Conservation (phyloP, 2,797 vertebrate species). For the Chelmon rostratus region DNA sequence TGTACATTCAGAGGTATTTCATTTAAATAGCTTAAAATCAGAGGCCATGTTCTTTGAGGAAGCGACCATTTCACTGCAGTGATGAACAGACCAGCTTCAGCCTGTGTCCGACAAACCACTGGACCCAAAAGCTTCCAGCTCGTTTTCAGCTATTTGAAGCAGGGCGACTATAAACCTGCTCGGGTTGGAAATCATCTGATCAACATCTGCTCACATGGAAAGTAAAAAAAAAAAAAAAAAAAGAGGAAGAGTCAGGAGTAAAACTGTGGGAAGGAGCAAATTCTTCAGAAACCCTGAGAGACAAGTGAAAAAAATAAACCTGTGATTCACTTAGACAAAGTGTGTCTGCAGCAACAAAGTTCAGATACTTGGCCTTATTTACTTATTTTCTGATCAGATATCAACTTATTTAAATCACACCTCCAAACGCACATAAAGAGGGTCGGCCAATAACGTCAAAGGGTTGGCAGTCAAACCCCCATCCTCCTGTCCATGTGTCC, state of each 20-base stretch:
- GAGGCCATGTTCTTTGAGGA: constrained; percentile 30
- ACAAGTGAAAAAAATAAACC: neutral
- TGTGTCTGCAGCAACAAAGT: too few relatives aligned
- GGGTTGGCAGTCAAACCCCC: neutral
- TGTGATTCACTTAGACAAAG: neutral
- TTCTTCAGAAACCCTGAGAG: constrained; percentile 26
- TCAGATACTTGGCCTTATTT: too few relatives aligned
- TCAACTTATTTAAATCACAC: neutral
- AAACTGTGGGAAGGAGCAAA: neutral
- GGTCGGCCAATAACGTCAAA: too few relatives aligned
- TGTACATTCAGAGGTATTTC: constrained; percentile 70
- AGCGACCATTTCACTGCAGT: neutral
- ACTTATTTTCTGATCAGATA: neutral
- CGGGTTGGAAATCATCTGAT: too few relatives aligned
- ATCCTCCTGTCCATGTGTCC: neutral
- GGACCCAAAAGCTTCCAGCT: constrained; percentile 31
- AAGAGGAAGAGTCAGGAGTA: neutral
- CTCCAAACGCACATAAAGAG: too few relatives aligned
- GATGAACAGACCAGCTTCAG: constrained; percentile 16
- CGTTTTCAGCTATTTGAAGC: too few relatives aligned
- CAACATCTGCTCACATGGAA: too few relatives aligned
- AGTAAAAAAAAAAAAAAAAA: too few relatives aligned
- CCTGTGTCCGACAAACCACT: neutral
- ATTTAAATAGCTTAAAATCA: constrained; percentile 58
- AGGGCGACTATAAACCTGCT: too few relatives aligned